Evolutionary conservation across 2,113 vertebrate genomes (phyloP).

Genomic region (Urocitellus parryii): DNA sequence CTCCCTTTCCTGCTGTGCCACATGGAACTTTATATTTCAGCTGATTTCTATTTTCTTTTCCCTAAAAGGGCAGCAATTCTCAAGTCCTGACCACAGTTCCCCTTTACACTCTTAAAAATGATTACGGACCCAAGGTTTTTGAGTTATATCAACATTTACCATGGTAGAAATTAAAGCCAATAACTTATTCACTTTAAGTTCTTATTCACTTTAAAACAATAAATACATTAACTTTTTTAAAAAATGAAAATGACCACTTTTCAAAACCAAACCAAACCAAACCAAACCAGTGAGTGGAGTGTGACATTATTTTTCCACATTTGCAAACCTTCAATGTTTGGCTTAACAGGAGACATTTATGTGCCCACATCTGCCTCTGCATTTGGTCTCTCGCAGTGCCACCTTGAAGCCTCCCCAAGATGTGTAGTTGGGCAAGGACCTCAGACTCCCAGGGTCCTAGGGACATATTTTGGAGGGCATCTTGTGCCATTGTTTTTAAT

Average conservation of each 20-base stretch:
- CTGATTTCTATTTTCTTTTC: neutral
- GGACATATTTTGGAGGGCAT: neutral
- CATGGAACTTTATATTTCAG: neutral
- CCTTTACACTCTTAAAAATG: neutral
- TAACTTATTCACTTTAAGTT: too few species aligned
- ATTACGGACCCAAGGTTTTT: neutral
- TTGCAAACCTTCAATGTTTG: neutral
- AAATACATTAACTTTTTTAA: neutral
- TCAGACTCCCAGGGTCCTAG: fast-evolving
- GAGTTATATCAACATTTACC: neutral
- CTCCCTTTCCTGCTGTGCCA: neutral
- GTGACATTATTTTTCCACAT: neutral
- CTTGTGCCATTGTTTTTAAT: neutral
- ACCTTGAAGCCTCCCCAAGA: neutral
- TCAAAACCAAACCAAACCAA: neutral
- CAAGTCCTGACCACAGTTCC: neutral
- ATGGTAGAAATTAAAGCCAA: neutral
- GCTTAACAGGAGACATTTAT: neutral
- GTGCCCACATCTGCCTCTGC: fast-evolving
- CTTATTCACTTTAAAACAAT: neutral
- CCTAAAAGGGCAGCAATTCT: neutral
- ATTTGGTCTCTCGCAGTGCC: fast-evolving
- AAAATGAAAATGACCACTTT: conserved; percentile 26
- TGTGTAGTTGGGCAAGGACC: neutral
- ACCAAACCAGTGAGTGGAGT: too few species aligned